phyloP scores from a whole-genome alignment of 2,113 vertebrate genomes.

The Ageneiosus marmoratus region DNA sequence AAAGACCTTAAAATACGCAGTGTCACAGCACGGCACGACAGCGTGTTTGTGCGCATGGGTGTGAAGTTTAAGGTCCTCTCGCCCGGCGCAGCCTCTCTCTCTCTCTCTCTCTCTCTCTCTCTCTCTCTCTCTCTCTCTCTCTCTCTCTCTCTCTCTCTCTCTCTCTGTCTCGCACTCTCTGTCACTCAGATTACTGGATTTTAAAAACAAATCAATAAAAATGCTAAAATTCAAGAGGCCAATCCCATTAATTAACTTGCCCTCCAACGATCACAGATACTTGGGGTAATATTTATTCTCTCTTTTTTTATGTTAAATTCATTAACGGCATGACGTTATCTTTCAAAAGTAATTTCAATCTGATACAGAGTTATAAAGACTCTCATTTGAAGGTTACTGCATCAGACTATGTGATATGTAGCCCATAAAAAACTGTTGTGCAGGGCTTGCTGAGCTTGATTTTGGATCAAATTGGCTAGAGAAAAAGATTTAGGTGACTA shows the following conservation, averaged over 20 bases:
- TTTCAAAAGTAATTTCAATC: neutral
- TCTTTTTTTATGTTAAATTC: neutral
- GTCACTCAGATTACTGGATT: neutral
- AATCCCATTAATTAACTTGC: conserved; percentile 11
- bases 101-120: no score
- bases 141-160: conserved; percentile 23
- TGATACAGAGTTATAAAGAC: neutral
- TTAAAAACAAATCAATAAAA: conserved; percentile 24
- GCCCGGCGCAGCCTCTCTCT: no score
- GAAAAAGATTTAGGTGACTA: neutral
- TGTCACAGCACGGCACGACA: conserved; percentile 32
- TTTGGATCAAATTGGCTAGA: neutral
- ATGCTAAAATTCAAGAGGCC: neutral
- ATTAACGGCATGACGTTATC: neutral
- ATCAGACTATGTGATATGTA: neutral
- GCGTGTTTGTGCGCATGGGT: conserved; percentile 11
- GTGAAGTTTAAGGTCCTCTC: conserved; percentile 68
- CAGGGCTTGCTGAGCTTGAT: no score
- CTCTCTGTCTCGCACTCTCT: neutral
- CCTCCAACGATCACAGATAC: neutral
- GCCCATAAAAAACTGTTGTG: neutral
- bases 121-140: neutral
- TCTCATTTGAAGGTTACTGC: neutral
- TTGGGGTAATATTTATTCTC: neutral
- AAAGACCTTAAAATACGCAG: neutral